phyloP scores from a whole-genome alignment of 2,888 invertebrate species.

The Eupithecia tripunctaria region DNA sequence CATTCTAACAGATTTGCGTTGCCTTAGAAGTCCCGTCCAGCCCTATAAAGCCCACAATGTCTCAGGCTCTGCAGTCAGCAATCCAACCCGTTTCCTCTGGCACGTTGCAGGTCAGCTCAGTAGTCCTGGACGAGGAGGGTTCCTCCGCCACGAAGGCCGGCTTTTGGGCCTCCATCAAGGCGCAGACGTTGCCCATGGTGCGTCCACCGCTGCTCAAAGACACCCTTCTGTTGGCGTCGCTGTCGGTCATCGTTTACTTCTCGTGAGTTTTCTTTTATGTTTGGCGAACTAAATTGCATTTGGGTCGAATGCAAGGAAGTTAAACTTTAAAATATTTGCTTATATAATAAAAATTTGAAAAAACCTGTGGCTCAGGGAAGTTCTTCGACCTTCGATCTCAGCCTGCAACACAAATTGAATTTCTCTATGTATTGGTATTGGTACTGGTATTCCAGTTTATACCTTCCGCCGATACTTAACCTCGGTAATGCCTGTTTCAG shows the following conservation, averaged over 20 bases:
- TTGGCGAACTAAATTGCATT: neutral
- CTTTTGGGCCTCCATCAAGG: conserved; percentile 55
- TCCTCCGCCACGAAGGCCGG: conserved; percentile 36
- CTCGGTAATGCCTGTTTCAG: conserved; percentile 49
- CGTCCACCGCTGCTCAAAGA: conserved; percentile 64
- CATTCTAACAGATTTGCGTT: neutral
- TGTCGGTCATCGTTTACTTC: conserved; percentile 80
- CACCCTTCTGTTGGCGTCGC: conserved; percentile 42
- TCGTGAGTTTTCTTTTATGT: conserved; percentile 57
- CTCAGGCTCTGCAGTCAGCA: neutral
- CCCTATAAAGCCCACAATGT: neutral
- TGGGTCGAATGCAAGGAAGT: neutral
- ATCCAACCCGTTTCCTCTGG: neutral
- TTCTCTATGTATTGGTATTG: neutral
- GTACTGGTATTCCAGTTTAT: too few species aligned
- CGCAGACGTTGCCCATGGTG: conserved; percentile 80
- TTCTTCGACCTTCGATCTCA: neutral
- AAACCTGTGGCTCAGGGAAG: neutral
- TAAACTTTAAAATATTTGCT: neutral
- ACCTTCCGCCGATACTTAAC: too few species aligned
- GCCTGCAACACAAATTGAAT: neutral
- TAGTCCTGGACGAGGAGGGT: conserved; percentile 49
- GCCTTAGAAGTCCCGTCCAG: neutral
- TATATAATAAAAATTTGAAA: neutral
- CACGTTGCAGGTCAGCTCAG: conserved; percentile 46